phyloP scores from a whole-genome alignment of 2,888 invertebrate species.

The Cantharis rustica region DNA sequence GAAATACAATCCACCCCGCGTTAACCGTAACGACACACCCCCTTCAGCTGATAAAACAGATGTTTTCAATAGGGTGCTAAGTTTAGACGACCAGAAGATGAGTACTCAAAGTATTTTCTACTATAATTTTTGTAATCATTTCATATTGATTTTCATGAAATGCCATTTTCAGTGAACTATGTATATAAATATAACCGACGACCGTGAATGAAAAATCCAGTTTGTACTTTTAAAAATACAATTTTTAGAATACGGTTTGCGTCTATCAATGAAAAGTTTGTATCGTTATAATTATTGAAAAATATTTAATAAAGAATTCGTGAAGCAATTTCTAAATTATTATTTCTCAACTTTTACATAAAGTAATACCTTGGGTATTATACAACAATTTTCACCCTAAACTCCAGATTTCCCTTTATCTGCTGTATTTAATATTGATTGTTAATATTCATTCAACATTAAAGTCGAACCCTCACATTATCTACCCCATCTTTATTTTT shows the following conservation, averaged over 20 bases:
- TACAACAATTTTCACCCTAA: background rate
- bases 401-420: background rate
- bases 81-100: background rate
- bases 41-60: slow-evolving; percentile 26
- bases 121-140: background rate
- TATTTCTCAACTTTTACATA: background rate
- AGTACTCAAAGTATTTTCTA: background rate
- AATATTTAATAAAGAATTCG: background rate
- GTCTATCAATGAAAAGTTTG: background rate
- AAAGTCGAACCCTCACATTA: background rate
- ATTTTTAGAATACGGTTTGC: background rate
- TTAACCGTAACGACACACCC: slow-evolving; percentile 16
- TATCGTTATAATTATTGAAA: background rate
- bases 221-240: too few relatives aligned
- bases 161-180: background rate
- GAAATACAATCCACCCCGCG: background rate
- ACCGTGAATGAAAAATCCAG: background rate
- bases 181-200: background rate
- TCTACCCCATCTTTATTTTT: background rate
- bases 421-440: background rate
- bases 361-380: background rate
- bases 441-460: background rate
- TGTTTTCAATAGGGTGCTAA: slow-evolving; percentile 18
- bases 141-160: background rate
- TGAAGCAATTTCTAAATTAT: background rate